Evolutionary conservation across 1,140 invertebrate genomes (phyloP), one percentile per base, ranked within the genome.

Genomic region (Hestina assimilis): DNA sequence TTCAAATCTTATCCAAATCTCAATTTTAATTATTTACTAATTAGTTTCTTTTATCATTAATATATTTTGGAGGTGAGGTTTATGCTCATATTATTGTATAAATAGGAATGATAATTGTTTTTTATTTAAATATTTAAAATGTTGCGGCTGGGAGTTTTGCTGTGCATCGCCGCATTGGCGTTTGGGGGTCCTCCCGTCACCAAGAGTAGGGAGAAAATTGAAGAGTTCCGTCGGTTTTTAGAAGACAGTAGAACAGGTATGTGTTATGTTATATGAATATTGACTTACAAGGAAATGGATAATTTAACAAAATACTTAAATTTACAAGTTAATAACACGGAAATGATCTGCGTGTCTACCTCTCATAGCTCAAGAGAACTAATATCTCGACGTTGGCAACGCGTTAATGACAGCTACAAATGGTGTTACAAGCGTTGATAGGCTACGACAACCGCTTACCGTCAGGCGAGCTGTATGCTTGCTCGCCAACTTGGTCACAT

Each of bases 171-270:
- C 8, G 67, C 50, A 1, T 28, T 56, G 17, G 69, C 41, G 9
- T n/a, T 56, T 0, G 47, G 56, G 17, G 53, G 23, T 3, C 70
- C 73, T 0, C 48, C 77, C 1, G 55, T 64, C 0, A n/a, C 40
- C 12, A 68, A 45, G 48, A 57, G 60, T 11, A 68, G 72, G 23
- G 58, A 63, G 0, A 67, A 81, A 19, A 69, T 81, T 4, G 67
- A 81, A 9, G 53, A 48, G 0, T 81, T 73, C 50, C 60, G 64
- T 14, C 41, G 42, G 11, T 81, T 66, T 40, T 43, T 81, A 52
- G 71, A 79, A 41, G 65, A 53, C 12, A 73, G 42, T 33, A 62
- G 63, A 9, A 59, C 50, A 52, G 68, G 71, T 78, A 66, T 7
- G 24, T 31, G 54, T 0, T n/a, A n/a, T 12, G 5, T 4, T 31